Base-by-base conservation (phyloP, 2,888 invertebrate genomes). In the Allygus modestus region DNA sequence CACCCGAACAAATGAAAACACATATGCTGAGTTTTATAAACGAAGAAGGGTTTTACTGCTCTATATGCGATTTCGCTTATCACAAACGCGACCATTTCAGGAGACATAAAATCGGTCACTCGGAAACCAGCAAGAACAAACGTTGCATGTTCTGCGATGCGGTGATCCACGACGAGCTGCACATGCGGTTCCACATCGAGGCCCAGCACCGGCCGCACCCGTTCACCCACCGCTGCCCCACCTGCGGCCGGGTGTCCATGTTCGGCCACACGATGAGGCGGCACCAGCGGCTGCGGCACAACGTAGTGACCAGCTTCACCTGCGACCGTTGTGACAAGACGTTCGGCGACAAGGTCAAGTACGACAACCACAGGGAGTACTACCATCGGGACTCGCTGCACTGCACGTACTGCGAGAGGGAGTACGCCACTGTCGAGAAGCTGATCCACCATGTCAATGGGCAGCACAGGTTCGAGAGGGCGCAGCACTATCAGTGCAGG, bases 1-100 rank as follows among this genome's bases (percentile, higher is more conserved):
- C 65, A 31, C 17, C 11, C 12, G 20, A 65, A 65, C 1, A 17
- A 28, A 65, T 65, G 65, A 65, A 65, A 65, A 20, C 28, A 17
- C 65, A 65, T n/a, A 65, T 65, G 65, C 28, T 65, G 28, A 65
- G 65, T 65, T 65, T 28, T 15, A 65, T 28, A 11, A 26, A 65
- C 28, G 28, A 65, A 65, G 65, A 65, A 65, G 65, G 65, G 17
- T 65, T 65, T 28, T 28, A 65, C 15, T 65, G 65, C 20, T 28
- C 11, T 15, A 65, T 65, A 28, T 65, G 65, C n/a, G 65, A 65
- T 11, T 65, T 28, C 15, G 26, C 65, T 9, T 65, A 28, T 17
- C 65, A 65, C 15, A 26, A 65, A 4, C 11, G 2, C 0, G 2
- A 15, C 28, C 17, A 15, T 12, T 65, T 11, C 28, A 15, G 28